Percentiles rank a stretch among this genome's conserved stretches.
These are phyloP conservation scores for Oncorhynchus tshawytscha DNA, from an alignment of 2,113 vertebrate genomes.

Conservation along the genomic window DNA sequence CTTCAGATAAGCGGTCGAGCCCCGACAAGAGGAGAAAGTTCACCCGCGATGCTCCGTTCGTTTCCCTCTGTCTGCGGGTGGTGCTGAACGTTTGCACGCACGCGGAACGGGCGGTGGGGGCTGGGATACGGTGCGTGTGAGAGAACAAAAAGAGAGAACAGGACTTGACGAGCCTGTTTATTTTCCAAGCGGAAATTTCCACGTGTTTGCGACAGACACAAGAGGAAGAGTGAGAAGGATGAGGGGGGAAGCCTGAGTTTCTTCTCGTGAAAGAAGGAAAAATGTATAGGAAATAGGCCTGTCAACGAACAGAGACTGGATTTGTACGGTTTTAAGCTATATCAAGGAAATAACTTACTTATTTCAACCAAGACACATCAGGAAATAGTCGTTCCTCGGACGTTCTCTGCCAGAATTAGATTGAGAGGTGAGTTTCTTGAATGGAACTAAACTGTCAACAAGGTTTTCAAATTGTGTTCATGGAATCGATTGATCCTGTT, in stretches of 20 bases:
- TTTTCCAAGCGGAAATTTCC: background rate
- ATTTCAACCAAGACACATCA: background rate
- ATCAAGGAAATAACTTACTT: background rate
- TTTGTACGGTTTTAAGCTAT: background rate
- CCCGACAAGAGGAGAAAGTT: background rate
- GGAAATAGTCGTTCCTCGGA: background rate
- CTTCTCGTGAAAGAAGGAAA: background rate
- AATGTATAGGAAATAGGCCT: background rate
- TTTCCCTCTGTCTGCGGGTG: slow-evolving; percentile 26
- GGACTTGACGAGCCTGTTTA: background rate
- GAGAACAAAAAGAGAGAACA: background rate
- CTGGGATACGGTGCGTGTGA: background rate
- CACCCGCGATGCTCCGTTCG: slow-evolving; percentile 27
- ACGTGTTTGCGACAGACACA: background rate
- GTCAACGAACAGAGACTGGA: no score
- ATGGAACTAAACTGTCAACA: background rate
- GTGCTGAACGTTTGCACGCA: background rate
- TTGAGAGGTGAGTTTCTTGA: background rate
- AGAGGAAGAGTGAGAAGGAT: background rate
- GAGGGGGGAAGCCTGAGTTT: background rate
- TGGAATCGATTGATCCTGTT: no score
- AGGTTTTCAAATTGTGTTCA: no score
- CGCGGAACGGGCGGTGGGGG: background rate
- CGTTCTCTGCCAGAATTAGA: background rate
- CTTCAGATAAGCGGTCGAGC: slow-evolving; percentile 32